These are phyloP conservation scores for Uria aalge DNA, from an alignment of 2,113 vertebrate genomes.

Conservation along the genomic window DNA sequence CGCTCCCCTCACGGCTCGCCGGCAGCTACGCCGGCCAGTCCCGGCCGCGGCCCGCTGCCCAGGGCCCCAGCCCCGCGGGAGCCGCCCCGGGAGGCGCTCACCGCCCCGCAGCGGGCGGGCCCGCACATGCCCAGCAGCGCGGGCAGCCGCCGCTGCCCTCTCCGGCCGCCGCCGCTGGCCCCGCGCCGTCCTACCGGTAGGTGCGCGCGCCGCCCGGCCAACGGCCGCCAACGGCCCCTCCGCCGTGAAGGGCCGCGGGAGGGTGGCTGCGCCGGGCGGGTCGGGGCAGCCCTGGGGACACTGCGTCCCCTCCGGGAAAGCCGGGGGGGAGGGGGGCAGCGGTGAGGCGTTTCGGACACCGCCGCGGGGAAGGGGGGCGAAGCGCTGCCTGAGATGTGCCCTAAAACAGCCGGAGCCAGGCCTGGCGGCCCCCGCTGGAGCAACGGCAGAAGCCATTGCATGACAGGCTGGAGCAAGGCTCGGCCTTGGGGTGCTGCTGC, in stretches of 20 bases:
- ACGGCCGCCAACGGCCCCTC: too few species aligned
- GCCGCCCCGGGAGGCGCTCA: too few species aligned
- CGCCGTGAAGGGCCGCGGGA: not conserved
- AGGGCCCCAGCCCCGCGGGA: too few species aligned
- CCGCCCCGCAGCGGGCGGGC: not conserved
- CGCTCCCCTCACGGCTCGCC: too few species aligned
- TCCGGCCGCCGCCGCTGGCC: not conserved
- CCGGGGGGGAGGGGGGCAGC: too few species aligned
- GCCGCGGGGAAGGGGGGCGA: too few species aligned
- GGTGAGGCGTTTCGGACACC: rapidly evolving
- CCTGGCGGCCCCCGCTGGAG: not conserved
- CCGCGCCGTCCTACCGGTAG: not conserved
- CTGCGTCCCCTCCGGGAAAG: too few species aligned
- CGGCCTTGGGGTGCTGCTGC: rapidly evolving
- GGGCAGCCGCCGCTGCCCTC: not conserved
- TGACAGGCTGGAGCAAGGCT: not conserved
- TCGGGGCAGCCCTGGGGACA: too few species aligned
- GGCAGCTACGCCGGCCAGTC: not conserved
- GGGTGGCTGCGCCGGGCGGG: too few species aligned
- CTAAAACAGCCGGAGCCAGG: not conserved
- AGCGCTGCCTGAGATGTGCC: rapidly evolving
- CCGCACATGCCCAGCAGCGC: not conserved
- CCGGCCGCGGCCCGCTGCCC: not conserved
- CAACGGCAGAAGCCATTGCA: not conserved
- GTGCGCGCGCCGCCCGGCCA: not conserved